Base-by-base conservation (phyloP, 2,888 invertebrate genomes). In the Bellardia bayeri region DNA sequence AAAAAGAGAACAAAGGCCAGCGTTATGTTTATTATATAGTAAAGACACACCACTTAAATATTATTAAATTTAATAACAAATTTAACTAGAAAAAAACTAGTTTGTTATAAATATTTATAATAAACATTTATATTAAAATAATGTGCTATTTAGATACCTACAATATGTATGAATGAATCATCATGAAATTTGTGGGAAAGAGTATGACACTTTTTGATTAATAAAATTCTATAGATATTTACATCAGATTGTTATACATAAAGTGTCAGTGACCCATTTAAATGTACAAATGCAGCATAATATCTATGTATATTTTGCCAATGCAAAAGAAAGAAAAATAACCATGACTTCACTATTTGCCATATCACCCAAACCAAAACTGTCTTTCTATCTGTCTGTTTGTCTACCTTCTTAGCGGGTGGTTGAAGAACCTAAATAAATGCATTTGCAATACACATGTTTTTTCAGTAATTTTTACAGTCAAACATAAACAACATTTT, bases 241-340 rank as follows among this genome's bases (percentile, higher is more conserved):
- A 14, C 5, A 51, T 13, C 5, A n/a, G 51, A 51, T n/a, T 14
- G n/a, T n/a, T 51, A 51, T n/a, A 13, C 14, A n/a, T 4, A 3
- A 54, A 66, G 54, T 82, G 84, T 87, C 87, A 87, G 58, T 87
- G 84, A 85, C 84, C 87, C 13, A 87, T 87, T 87, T 87, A 68
- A 78, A 40, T 71, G 56, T 49, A 68, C 23, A 78, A 82, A n/a
- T 64, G 23, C 23, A 49, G 58, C 51, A 33, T 51, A 54, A 76
- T 40, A 51, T 40, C 30, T 58, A 16, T 63, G 16, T 49, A 16
- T n/a, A 49, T 49, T 61, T 45, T 45, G 14, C 30, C 14, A 42
- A 37, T 37, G 56, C 23, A 74, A 51, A 51, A n/a, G 9, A 45
- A 45, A 45, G 13, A 9, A 45, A 45, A 11, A 45, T 23, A 23